phyloP scores from a whole-genome alignment of 1,140 invertebrate species.

The Bradynema listronoti region DNA sequence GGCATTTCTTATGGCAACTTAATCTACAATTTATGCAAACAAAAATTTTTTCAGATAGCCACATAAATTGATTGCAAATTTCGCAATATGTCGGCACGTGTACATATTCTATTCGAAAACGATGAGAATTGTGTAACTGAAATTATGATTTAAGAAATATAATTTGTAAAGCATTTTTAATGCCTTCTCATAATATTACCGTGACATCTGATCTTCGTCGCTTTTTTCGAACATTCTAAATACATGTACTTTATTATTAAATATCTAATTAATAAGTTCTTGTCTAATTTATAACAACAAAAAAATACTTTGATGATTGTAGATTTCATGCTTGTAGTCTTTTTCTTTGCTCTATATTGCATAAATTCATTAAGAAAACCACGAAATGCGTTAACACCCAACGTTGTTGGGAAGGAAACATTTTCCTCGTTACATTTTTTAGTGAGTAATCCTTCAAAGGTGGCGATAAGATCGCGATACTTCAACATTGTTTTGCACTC shows the following conservation, averaged over 20 bases:
- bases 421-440: conserved; percentile 41
- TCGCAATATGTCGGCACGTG: conserved; percentile 94
- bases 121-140: conserved; percentile 67
- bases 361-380: conserved; percentile 94
- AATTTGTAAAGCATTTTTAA: conserved; percentile 11
- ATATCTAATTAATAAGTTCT: not conserved
- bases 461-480: conserved; percentile 57
- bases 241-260: too few species aligned
- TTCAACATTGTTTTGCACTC: conserved; percentile 43
- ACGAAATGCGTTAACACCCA: conserved; percentile 88
- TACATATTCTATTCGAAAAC: conserved; percentile 75
- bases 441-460: conserved; percentile 53
- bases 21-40: conserved; percentile 81
- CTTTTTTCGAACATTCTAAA: conserved; percentile 51
- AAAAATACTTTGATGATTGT: conserved; percentile 17
- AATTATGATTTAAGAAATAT: conserved; percentile 22
- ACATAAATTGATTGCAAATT: conserved; percentile 83
- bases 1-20: conserved; percentile 88
- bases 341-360: conserved; percentile 63
- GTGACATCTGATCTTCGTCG: conserved; percentile 64
- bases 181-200: conserved; percentile 35
- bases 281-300: not conserved
- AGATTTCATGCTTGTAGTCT: conserved; percentile 67
- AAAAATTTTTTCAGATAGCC: conserved; percentile 83
- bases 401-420: conserved; percentile 73